phyloP scores from a whole-genome alignment of 2,113 vertebrate species.

The Alligator sinensis region DNA sequence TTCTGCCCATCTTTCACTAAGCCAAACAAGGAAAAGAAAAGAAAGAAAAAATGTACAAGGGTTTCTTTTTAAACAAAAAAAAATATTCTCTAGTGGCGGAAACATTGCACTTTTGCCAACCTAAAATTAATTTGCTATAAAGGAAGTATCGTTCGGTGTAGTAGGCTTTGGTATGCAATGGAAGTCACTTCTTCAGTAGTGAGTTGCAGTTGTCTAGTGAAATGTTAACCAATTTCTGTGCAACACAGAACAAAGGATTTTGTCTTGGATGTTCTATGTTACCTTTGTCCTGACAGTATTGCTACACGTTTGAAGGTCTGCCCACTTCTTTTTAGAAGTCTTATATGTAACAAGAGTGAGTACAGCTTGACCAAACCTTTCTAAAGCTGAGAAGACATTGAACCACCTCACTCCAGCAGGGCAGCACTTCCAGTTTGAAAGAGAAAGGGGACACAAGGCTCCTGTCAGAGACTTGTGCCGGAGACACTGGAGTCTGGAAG shows the following conservation, averaged over 20 bases:
- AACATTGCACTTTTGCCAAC: constrained; percentile 95
- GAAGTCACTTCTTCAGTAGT: constrained; percentile 86
- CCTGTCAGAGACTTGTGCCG: constrained; percentile 94
- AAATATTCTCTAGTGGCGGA: constrained; percentile 82
- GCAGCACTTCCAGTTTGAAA: constrained; percentile 86
- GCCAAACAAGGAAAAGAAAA: constrained; percentile 72
- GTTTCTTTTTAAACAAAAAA: constrained; percentile 63
- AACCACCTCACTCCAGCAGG: constrained; percentile 77
- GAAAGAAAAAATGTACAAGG: constrained; percentile 75
- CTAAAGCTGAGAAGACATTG: constrained; percentile 85
- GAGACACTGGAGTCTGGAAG: constrained; percentile 92
- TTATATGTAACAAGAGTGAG: constrained; percentile 84
- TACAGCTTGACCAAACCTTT: constrained; percentile 88
- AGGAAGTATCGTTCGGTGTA: constrained; percentile 80
- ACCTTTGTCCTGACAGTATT: constrained; percentile 82
- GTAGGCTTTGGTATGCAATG: constrained; percentile 90
- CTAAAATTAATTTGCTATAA: constrained; percentile 81
- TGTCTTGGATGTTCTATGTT: constrained; percentile 67
- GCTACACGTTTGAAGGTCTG: constrained; percentile 86
- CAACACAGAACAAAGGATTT: constrained; percentile 79
- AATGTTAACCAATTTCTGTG: constrained; percentile 77
- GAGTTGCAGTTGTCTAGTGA: constrained; percentile 80
- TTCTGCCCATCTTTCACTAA: constrained; percentile 81
- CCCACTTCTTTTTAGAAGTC: constrained; percentile 81
- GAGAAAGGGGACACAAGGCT: constrained; percentile 75